Percentiles rank a stretch among this genome's conserved stretches.
phyloP scores from a whole-genome alignment of 2,113 vertebrate genomes.

The Thermophis baileyi region DNA sequence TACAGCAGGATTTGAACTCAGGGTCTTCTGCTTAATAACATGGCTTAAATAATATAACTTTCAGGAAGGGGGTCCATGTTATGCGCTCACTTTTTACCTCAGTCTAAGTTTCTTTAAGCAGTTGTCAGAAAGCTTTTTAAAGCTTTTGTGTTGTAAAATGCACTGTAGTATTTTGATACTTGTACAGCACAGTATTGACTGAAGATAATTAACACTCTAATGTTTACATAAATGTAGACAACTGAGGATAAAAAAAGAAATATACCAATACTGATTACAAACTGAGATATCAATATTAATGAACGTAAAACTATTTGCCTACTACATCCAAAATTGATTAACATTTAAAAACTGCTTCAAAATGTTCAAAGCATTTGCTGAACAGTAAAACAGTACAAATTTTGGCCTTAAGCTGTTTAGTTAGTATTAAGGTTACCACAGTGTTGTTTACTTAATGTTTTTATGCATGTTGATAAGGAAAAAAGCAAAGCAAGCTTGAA shows the following conservation, averaged over 20 bases:
- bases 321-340: not conserved
- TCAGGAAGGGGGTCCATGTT: not conserved
- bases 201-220: not conserved
- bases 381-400: not conserved
- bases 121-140: not conserved
- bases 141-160: not conserved
- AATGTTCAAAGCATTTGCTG: not conserved
- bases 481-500: not conserved
- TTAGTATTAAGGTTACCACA: not conserved
- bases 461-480: not conserved
- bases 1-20: not conserved
- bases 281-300: not conserved
- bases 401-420: not conserved
- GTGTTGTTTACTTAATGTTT: not conserved
- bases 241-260: not conserved
- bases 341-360: not conserved
- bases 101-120: not conserved
- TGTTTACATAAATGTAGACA: not conserved
- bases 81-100: not conserved
- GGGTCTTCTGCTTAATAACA: not conserved
- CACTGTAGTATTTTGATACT: not conserved
- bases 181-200: not conserved
- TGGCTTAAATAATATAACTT: not conserved
- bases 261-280: not conserved
- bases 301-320: not conserved